phyloP scores from a whole-genome alignment of 2,113 vertebrate species.

The Pluvialis apricaria region DNA sequence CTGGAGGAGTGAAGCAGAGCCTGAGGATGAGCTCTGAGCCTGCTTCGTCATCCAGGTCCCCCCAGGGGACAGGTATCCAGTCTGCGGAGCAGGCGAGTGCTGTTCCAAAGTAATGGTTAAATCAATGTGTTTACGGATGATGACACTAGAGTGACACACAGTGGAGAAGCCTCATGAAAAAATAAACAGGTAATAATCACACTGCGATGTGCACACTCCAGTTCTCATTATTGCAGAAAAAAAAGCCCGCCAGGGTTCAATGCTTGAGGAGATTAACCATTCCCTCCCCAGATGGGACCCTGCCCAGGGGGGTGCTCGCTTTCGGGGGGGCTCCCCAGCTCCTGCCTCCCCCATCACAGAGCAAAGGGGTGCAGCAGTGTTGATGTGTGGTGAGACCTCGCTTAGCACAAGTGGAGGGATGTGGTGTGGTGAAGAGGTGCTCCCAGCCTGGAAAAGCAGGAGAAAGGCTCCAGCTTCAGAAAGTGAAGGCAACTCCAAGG shows the following conservation, averaged over 20 bases:
- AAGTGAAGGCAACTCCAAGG: neutral
- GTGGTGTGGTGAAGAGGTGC: rapidly evolving
- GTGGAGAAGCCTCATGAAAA: slow-evolving; percentile 67
- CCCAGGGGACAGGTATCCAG: neutral
- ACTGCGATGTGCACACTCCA: neutral
- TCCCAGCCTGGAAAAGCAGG: neutral
- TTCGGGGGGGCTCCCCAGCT: neutral
- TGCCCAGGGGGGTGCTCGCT: neutral
- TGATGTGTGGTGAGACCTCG: rapidly evolving
- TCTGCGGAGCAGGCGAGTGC: neutral
- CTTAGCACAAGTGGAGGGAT: neutral
- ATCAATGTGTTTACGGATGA: slow-evolving; percentile 37
- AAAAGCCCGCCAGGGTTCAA: neutral
- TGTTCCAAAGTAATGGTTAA: neutral
- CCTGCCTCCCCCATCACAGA: neutral
- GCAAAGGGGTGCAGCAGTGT: neutral
- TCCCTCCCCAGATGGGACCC: neutral
- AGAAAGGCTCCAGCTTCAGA: neutral
- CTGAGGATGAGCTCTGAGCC: neutral
- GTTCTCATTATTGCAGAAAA: neutral
- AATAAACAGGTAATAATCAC: slow-evolving; percentile 59
- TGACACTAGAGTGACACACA: slow-evolving; percentile 64
- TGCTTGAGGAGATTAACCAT: neutral
- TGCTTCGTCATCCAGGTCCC: neutral
- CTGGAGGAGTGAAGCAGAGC: neutral